Evolutionary conservation across 2,888 invertebrate genomes (phyloP).

Genomic region (Norana najaformis): DNA sequence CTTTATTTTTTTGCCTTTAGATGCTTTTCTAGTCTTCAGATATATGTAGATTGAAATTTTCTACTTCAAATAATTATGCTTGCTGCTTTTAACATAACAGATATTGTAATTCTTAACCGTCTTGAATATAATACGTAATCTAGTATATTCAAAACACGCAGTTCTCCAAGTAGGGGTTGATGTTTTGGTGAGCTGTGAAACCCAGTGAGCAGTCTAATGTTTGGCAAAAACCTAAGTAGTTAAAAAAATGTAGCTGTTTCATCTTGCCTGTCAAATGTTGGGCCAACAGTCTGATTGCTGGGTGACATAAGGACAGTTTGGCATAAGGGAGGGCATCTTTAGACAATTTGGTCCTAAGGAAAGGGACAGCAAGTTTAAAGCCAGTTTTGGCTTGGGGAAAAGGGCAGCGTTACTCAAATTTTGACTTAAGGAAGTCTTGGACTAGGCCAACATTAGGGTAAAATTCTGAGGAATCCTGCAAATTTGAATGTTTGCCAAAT

Average conservation of each 20-base stretch:
- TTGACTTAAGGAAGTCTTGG: background rate
- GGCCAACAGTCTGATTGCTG: too few relatives aligned
- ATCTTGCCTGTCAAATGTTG: too few relatives aligned
- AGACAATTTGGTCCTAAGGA: too few relatives aligned
- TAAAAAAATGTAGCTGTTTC: too few relatives aligned
- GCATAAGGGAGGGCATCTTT: background rate
- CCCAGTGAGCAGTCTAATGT: too few relatives aligned
- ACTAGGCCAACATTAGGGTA: background rate
- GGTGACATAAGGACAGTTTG: too few relatives aligned
- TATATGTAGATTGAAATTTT: background rate
- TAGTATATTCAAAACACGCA: background rate
- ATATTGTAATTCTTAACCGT: background rate
- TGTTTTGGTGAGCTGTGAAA: background rate
- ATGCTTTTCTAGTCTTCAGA: background rate
- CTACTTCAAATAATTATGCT: conserved; percentile 1
- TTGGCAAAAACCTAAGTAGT: too few relatives aligned
- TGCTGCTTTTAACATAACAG: background rate
- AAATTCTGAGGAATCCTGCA: background rate
- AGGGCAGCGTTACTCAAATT: background rate
- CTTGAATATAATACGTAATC: background rate
- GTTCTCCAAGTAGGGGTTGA: background rate
- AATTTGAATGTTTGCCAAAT: background rate
- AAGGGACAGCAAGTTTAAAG: too few relatives aligned
- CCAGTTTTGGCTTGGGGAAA: too few relatives aligned
- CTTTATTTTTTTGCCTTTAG: background rate